phyloP scores from a whole-genome alignment of 2,797 vertebrate genomes.

The Notoglanidium macrostoma region DNA sequence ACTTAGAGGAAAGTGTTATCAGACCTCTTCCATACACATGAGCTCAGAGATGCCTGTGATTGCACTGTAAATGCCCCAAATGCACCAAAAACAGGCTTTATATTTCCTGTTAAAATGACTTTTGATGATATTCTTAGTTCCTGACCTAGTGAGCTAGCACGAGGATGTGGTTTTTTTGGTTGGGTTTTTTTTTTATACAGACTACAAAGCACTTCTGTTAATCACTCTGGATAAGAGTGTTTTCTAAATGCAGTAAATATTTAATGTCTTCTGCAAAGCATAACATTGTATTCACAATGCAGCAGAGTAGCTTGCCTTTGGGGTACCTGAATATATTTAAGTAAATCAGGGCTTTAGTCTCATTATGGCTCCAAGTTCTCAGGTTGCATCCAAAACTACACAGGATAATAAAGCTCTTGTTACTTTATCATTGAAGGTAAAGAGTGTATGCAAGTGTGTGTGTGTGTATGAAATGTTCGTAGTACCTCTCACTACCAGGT shows the following conservation, averaged over 20 bases:
- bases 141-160: not conserved
- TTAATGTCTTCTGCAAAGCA: not conserved
- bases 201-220: not conserved
- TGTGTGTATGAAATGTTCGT: not conserved
- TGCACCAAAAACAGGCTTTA: conserved; percentile 4
- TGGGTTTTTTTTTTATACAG: not conserved
- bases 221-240: not conserved
- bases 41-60: not conserved
- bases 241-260: not conserved
- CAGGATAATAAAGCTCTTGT: not conserved
- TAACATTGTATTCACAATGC: not conserved
- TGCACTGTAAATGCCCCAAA: not conserved
- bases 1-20: not conserved
- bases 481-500: conserved; percentile 91
- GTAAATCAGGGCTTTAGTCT: not conserved
- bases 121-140: not conserved
- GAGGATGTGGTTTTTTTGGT: not conserved
- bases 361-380: not conserved
- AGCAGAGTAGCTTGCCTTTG: not conserved
- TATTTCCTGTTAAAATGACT: not conserved
- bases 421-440: not conserved
- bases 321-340: not conserved
- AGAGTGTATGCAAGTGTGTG: not conserved
- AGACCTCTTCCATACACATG: not conserved
- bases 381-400: not conserved